These are phyloP conservation scores for Sebastes nivosus DNA, from an alignment of 2,797 vertebrate genomes.

Conservation along the genomic window DNA sequence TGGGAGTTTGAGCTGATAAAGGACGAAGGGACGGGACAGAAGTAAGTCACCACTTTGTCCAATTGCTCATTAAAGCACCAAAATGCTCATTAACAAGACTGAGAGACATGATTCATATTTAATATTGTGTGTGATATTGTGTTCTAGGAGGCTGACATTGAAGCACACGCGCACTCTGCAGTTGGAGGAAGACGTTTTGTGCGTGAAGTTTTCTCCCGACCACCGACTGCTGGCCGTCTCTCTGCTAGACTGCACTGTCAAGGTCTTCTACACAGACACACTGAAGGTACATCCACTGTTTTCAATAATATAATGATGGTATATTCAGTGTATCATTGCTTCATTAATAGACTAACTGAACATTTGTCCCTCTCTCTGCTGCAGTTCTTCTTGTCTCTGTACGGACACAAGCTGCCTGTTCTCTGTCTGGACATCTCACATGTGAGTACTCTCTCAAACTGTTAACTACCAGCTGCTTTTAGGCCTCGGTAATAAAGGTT, in stretches of 20 bases:
- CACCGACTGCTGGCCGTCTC: conserved; percentile 91
- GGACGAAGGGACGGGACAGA: conserved; percentile 83
- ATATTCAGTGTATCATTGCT: not conserved
- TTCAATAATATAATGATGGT: accelerated
- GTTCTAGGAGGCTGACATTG: conserved; percentile 85
- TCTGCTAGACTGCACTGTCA: conserved; percentile 94
- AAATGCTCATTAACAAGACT: not conserved
- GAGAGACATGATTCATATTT: not conserved
- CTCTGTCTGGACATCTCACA: conserved; percentile 96
- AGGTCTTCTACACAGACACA: conserved; percentile 93
- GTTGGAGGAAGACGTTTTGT: conserved; percentile 94
- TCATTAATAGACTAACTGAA: not conserved
- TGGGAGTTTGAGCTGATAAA: conserved; percentile 98
- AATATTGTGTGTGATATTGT: conserved; percentile 6
- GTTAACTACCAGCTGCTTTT: not conserved
- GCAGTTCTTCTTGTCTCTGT: conserved; percentile 97
- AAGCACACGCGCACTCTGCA: conserved; percentile 90
- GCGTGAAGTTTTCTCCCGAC: conserved; percentile 90
- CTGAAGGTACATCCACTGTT: conserved; percentile 86
- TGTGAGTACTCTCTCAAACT: conserved; percentile 83
- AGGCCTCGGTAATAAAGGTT: accelerated
- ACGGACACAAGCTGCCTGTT: conserved; percentile 98
- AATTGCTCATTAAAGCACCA: not conserved
- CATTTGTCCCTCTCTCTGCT: not conserved
- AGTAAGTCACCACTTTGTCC: conserved; percentile 77